Base-by-base conservation (phyloP, 2,888 invertebrate genomes). In the Amphipyra berbera region DNA sequence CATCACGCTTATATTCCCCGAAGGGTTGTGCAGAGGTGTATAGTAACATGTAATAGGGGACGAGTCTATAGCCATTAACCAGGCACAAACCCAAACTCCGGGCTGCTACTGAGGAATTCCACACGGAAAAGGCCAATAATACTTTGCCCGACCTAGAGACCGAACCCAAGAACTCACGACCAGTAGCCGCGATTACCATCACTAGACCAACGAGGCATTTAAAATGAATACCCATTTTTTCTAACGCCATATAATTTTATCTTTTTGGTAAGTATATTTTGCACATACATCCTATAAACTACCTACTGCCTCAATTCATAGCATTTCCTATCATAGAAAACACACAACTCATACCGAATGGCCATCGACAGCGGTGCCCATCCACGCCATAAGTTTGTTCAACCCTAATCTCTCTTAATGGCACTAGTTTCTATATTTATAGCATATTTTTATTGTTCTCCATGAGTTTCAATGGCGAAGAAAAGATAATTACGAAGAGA, bases 371-470 rank as follows among this genome's bases (percentile, higher is more conserved):
- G 37, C 45, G 13, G n/a, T 40, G 7, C 12, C 27, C 48, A 61
- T 72, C 45, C 35, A 9, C 45, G 37, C 56, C 46, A 61, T 72
- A 63, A 69, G 61, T 67, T 73, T 37, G n/a, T 49, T 46, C 38
- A 42, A 55, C 57, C 67, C 30, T 67, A 61, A 68, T 64, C 52
- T 72, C n/a, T 27, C 13, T 40, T 73, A 76, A 76, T 49, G 58
- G 60, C 66, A 30, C n/a, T 69, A 69, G 47, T 76, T 76, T 61
- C 13, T 50, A 47, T 66, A 66, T 76, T 76, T 73, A 76, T 76
- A 46, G 60, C 69, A 73, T 64, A 61, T 64, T 76, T 73, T 69
- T 70, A 69, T 67, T 65, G 62, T 68, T 58, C 7, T 21, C 42
- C 21, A 58, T 53, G n/a, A 58, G 57, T 64, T 61, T 48, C 13